Evolutionary conservation across 2,797 vertebrate species (phyloP).

Genomic region (Acanthurus tractus): DNA sequence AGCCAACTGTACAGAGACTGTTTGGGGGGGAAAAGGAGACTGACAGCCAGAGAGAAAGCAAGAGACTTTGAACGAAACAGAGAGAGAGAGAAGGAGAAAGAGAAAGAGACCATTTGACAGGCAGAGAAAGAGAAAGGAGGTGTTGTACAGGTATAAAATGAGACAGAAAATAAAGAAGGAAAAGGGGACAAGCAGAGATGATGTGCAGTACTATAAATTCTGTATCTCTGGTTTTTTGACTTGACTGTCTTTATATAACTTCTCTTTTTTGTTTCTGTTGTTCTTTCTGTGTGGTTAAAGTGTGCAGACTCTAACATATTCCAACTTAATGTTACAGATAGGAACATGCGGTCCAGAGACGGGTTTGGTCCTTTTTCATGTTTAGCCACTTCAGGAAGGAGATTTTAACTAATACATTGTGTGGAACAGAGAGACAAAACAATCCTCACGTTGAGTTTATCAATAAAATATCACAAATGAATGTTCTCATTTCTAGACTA

Average conservation of each 20-base stretch:
- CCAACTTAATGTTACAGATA: constrained; percentile 85
- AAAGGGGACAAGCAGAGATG: constrained; percentile 58
- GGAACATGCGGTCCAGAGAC: constrained; percentile 49
- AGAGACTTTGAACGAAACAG: constrained; percentile 13
- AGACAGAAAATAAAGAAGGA: constrained; percentile 36
- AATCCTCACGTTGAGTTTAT: constrained; percentile 46
- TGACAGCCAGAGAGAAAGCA: constrained; percentile 18
- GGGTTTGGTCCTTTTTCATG: constrained; percentile 65
- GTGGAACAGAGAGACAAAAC: constrained; percentile 9
- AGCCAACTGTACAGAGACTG: constrained; percentile 93
- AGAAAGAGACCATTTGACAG: too few relatives aligned
- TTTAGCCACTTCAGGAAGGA: constrained; percentile 77
- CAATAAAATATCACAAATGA: constrained; percentile 63
- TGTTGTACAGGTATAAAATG: constrained; percentile 78
- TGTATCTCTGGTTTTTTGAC: constrained; percentile 96
- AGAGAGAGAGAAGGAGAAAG: not conserved
- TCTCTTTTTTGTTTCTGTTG: constrained; percentile 90
- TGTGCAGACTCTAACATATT: constrained; percentile 89
- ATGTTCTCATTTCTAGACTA: constrained; percentile 67
- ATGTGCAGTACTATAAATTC: constrained; percentile 97
- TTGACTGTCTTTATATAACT: constrained; percentile 97
- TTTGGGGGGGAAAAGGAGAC: constrained; percentile 21
- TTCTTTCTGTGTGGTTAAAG: constrained; percentile 95
- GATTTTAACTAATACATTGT: constrained; percentile 38
- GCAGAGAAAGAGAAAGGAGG: constrained; percentile 17